phyloP scores from a whole-genome alignment of 2,797 vertebrate genomes.

The Tadarida brasiliensis region DNA sequence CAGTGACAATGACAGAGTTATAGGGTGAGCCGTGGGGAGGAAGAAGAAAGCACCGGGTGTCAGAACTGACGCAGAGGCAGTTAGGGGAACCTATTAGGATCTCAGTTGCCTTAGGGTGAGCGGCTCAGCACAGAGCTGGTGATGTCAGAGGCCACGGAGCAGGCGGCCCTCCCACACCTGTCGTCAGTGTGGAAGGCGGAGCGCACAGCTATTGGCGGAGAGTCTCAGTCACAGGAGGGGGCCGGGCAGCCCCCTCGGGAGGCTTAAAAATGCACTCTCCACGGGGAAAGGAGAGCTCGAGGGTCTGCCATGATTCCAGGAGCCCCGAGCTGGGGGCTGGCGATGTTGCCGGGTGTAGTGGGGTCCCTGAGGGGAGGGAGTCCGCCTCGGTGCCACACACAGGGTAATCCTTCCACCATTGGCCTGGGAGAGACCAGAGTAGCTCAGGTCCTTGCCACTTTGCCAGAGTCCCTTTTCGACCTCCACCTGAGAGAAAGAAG shows the following conservation, averaged over 20 bases:
- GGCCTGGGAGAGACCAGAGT: accelerated
- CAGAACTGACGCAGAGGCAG: constrained; percentile 85
- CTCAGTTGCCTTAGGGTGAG: constrained; percentile 85
- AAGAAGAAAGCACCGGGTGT: constrained; percentile 84
- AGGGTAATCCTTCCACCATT: accelerated
- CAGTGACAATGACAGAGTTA: constrained; percentile 85
- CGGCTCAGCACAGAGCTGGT: constrained; percentile 64
- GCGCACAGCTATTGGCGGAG: constrained; percentile 82
- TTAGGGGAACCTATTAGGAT: constrained; percentile 85
- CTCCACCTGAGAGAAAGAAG: too few relatives aligned
- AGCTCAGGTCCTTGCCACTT: neutral
- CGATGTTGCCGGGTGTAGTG: neutral
- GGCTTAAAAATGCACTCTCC: neutral
- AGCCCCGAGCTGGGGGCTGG: neutral
- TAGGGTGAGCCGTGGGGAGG: constrained; percentile 81
- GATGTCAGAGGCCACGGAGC: constrained; percentile 78
- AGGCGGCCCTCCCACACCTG: constrained; percentile 82
- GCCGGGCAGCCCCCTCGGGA: neutral
- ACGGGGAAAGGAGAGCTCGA: constrained; percentile 59
- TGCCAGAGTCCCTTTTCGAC: neutral
- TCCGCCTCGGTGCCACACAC: accelerated
- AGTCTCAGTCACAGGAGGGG: constrained; percentile 81
- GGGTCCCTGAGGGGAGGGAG: accelerated
- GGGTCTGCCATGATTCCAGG: neutral
- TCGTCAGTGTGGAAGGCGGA: constrained; percentile 84